Percentiles rank a stretch among this genome's conserved stretches.
Conservation (phyloP, 2,797 vertebrate genomes). For the Acipenser ruthenus region DNA sequence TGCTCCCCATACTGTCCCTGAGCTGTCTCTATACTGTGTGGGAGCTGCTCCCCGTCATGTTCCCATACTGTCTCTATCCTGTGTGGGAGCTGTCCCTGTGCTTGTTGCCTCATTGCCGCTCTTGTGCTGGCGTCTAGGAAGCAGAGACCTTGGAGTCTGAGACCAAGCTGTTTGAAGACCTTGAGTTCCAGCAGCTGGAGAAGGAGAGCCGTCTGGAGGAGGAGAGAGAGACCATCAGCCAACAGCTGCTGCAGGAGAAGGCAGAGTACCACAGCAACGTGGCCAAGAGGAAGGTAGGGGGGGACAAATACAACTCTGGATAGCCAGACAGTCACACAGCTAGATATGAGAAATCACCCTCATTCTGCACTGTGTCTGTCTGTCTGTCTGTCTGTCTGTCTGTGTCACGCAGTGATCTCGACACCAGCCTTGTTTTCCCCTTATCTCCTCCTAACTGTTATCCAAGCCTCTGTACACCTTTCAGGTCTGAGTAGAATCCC, state of each 20-base stretch:
- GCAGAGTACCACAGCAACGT: constrained; percentile 70
- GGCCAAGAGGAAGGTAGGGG: constrained; percentile 72
- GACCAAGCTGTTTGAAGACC: constrained; percentile 87
- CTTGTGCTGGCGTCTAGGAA: constrained; percentile 55
- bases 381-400: neutral
- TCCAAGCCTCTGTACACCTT: too few species aligned
- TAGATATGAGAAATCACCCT: neutral
- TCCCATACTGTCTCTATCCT: too few species aligned
- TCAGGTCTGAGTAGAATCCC: too few species aligned
- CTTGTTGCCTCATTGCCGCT: neutral
- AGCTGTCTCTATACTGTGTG: too few species aligned
- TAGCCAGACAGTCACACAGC: neutral
- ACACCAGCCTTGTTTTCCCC: too few species aligned
- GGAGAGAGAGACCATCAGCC: constrained; percentile 75
- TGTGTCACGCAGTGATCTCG: neutral
- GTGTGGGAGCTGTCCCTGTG: too few species aligned
- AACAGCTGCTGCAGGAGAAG: constrained; percentile 78
- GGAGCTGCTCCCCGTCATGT: too few species aligned
- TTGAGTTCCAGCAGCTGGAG: constrained; percentile 97
- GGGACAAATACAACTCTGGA: neutral
- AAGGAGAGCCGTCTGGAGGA: constrained; percentile 87
- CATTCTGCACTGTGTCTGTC: fast-evolving
- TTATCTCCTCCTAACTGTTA: too few species aligned
- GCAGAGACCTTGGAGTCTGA: constrained; percentile 78
- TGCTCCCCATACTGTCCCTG: too few species aligned